These are phyloP conservation scores for Callimorpha dominula DNA, from an alignment of 2,888 invertebrate species.

Conservation along the genomic window DNA sequence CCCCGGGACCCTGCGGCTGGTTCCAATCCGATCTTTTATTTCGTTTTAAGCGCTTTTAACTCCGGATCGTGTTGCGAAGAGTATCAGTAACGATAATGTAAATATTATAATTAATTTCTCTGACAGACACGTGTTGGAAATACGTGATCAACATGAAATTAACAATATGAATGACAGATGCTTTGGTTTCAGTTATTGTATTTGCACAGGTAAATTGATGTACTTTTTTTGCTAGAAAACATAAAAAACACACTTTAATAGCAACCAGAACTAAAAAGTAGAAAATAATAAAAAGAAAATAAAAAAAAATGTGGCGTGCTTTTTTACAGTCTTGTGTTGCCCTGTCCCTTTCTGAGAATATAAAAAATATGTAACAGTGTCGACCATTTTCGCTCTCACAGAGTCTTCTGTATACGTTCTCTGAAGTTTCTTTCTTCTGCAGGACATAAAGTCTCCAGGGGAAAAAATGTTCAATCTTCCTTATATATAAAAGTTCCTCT, in stretches of 20 bases:
- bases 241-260: too few relatives aligned
- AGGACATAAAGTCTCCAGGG: too few relatives aligned
- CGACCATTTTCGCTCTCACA: too few relatives aligned
- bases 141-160: background rate
- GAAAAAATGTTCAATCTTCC: background rate
- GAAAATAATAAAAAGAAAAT: too few relatives aligned
- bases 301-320: too few relatives aligned
- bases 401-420: too few relatives aligned
- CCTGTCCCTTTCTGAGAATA: too few relatives aligned
- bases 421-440: too few relatives aligned
- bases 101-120: background rate
- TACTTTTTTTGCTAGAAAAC: too few relatives aligned
- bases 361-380: too few relatives aligned
- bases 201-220: background rate
- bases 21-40: conserved; percentile 9
- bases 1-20: background rate
- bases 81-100: background rate
- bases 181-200: background rate
- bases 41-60: background rate
- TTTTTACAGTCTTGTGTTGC: too few relatives aligned
- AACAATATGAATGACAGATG: background rate
- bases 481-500: background rate
- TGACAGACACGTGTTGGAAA: background rate
- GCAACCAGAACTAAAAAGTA: too few relatives aligned
- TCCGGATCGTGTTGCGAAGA: background rate